These are phyloP conservation scores for Lacanobia oleracea DNA, from an alignment of 2,888 invertebrate species.

Conservation along the genomic window DNA sequence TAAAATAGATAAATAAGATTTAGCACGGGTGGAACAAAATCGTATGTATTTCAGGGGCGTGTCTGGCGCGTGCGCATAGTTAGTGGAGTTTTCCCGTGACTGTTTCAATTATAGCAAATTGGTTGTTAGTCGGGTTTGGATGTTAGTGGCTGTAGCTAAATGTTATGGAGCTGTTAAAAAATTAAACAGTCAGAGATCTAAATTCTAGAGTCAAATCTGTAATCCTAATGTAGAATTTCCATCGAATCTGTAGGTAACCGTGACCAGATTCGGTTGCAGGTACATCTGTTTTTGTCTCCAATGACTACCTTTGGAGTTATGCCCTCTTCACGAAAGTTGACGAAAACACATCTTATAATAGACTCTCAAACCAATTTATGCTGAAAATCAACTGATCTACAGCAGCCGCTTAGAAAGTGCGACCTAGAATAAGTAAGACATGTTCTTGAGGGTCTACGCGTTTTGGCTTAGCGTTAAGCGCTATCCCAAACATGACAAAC, in stretches of 20 bases:
- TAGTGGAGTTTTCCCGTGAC: conserved; percentile 86
- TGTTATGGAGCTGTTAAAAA: background rate
- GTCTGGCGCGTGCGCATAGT: conserved; percentile 82
- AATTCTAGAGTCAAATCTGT: background rate
- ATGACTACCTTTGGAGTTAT: background rate
- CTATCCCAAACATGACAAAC: background rate
- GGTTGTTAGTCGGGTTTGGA: conserved; percentile 51
- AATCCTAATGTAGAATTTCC: too few relatives aligned
- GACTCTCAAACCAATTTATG: too few relatives aligned
- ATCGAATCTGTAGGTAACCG: too few relatives aligned
- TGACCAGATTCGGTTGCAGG: background rate
- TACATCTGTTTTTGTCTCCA: background rate
- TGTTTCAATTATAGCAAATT: conserved; percentile 72
- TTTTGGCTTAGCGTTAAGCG: too few relatives aligned
- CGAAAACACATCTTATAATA: background rate
- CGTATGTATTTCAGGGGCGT: conserved; percentile 85
- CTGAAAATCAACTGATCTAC: background rate
- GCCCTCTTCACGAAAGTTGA: background rate
- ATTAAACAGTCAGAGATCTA: background rate
- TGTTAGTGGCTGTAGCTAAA: conserved; percentile 42
- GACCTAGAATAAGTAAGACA: background rate
- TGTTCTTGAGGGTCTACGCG: background rate
- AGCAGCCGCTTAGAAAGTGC: too few relatives aligned
- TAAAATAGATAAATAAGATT: conserved; percentile 85
- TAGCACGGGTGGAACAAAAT: conserved; percentile 76